Percentiles rank a stretch among this genome's conserved stretches.
phyloP scores from a whole-genome alignment of 2,113 vertebrate species.

The Corapipo altera region DNA sequence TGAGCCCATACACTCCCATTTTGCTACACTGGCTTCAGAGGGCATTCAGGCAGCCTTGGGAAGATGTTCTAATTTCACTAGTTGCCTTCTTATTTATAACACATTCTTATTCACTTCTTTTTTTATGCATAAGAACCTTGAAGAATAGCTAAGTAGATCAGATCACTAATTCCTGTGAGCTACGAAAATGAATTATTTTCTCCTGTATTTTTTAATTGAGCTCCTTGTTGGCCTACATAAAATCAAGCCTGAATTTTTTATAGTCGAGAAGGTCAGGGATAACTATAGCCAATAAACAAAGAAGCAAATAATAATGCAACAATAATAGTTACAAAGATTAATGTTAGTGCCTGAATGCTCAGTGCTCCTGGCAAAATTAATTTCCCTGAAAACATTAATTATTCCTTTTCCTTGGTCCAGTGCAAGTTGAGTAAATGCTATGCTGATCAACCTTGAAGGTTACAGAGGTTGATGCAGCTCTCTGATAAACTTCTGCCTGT shows the following conservation, averaged over 20 bases:
- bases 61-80: background rate
- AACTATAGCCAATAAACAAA: background rate
- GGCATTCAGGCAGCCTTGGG: background rate
- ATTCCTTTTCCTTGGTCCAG: background rate
- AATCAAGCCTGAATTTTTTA: background rate
- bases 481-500: background rate
- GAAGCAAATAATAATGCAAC: background rate
- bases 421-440: background rate
- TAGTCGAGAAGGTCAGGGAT: slow-evolving; percentile 11
- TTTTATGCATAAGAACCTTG: slow-evolving; percentile 22
- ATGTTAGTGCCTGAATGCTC: background rate
- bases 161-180: slow-evolving; percentile 36
- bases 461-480: background rate
- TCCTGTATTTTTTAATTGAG: slow-evolving; percentile 10
- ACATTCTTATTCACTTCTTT: background rate
- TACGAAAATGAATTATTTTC: slow-evolving; percentile 17
- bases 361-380: background rate
- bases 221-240: slow-evolving; percentile 46
- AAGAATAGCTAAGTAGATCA: slow-evolving; percentile 55
- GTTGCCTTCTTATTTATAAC: background rate
- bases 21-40: background rate
- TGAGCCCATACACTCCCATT: background rate
- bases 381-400: slow-evolving; percentile 35
- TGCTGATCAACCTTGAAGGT: slow-evolving; percentile 2
- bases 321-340: slow-evolving; percentile 22